Conservation (phyloP, 2,797 vertebrate species). For the Neostethus bicornis region DNA sequence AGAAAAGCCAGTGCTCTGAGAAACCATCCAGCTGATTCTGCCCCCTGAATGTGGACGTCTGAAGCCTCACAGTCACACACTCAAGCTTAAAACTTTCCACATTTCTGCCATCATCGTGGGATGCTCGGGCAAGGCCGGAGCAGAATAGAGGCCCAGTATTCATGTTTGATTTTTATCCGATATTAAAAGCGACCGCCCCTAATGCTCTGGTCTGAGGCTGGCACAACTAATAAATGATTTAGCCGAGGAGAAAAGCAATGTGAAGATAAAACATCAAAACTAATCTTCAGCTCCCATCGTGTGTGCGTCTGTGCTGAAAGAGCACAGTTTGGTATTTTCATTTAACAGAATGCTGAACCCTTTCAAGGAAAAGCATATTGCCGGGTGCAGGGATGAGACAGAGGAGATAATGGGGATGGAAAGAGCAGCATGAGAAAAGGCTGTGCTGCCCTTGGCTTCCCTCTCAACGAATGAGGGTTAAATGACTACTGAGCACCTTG, state of each 20-base stretch:
- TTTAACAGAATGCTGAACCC: conserved; percentile 60
- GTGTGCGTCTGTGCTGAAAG: conserved; percentile 37
- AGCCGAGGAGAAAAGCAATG: conserved; percentile 37
- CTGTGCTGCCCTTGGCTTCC: conserved; percentile 60
- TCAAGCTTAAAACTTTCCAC: conserved; percentile 31
- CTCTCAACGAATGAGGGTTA: conserved; percentile 73
- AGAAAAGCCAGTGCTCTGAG: conserved; percentile 38
- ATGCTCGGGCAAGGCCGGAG: conserved; percentile 38
- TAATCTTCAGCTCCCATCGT: conserved; percentile 51
- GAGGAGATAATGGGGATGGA: conserved; percentile 67
- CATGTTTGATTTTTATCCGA: conserved; percentile 45
- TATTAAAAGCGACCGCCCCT: conserved; percentile 54
- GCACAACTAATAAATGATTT: conserved; percentile 38
- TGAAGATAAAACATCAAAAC: conserved; percentile 53
- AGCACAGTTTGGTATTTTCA: conserved; percentile 69
- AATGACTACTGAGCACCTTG: conserved; percentile 74
- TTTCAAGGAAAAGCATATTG: conserved; percentile 56
- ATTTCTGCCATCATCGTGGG: conserved; percentile 29
- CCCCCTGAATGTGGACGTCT: conserved; percentile 46
- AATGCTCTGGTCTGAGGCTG: conserved; percentile 30
- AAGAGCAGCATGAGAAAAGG: conserved; percentile 69
- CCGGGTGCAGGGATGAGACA: conserved; percentile 56
- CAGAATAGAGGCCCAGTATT: conserved; percentile 20
- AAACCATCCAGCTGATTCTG: conserved; percentile 31
- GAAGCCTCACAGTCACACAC: conserved; percentile 32